These are phyloP conservation scores for Melitaea cinxia DNA, from an alignment of 1,140 invertebrate species.

Conservation along the genomic window DNA sequence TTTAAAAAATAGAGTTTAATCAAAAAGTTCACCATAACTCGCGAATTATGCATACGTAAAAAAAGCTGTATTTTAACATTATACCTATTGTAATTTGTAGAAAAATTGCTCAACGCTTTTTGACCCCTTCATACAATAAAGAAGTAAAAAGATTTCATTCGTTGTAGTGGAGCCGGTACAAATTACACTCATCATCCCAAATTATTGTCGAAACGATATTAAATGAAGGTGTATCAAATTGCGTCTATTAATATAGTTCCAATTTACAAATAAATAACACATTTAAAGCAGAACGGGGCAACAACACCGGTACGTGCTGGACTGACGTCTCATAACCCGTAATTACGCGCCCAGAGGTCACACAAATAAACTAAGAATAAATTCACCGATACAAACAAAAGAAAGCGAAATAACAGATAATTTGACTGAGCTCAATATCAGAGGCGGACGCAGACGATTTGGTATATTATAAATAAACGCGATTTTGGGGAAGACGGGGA, in stretches of 20 bases:
- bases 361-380: slow-evolving; percentile 67
- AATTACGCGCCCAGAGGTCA: slow-evolving; percentile 78
- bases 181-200: slow-evolving; percentile 74
- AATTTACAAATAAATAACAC: slow-evolving; percentile 79
- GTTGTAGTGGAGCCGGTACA: slow-evolving; percentile 40
- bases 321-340: slow-evolving; percentile 55
- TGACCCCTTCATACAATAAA: slow-evolving; percentile 38
- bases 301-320: slow-evolving; percentile 56
- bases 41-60: slow-evolving; percentile 6
- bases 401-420: slow-evolving; percentile 77
- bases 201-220: slow-evolving; percentile 72
- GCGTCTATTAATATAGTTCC: slow-evolving; percentile 73
- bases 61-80: slow-evolving; percentile 29
- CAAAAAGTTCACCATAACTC: neutral
- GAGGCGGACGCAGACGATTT: slow-evolving; percentile 64
- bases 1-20: slow-evolving; percentile 4
- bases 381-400: slow-evolving; percentile 69
- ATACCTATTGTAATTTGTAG: slow-evolving; percentile 44
- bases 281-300: slow-evolving; percentile 67
- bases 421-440: slow-evolving; percentile 57
- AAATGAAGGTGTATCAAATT: slow-evolving; percentile 73
- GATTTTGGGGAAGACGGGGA: slow-evolving; percentile 63
- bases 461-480: slow-evolving; percentile 55
- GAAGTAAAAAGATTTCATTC: slow-evolving; percentile 39
- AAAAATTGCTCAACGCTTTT: slow-evolving; percentile 52